Conservation (phyloP, 1,140 invertebrate species). For the Colletes latitarsis region DNA sequence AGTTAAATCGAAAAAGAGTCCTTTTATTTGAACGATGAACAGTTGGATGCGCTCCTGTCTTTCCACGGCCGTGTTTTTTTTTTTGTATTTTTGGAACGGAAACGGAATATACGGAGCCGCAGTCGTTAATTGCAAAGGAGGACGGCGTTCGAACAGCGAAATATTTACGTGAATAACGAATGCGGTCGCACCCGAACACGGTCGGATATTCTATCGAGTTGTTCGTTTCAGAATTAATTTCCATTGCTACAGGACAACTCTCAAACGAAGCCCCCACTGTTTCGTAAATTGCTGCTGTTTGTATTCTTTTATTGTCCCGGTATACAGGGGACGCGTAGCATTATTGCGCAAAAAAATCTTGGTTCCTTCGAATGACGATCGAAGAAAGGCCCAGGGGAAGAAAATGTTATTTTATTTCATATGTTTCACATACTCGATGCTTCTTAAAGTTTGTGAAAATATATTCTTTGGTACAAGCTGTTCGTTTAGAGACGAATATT, state of each 20-base stretch:
- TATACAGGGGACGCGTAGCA: neutral
- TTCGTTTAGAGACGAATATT: too few relatives aligned
- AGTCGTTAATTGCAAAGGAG: slow-evolving; percentile 28
- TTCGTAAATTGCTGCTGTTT: slow-evolving; percentile 6
- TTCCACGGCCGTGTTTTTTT: too few relatives aligned
- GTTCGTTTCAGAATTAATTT: slow-evolving; percentile 47
- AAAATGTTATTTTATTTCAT: too few relatives aligned
- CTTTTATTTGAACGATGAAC: too few relatives aligned
- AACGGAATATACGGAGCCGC: neutral
- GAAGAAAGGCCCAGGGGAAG: too few relatives aligned
- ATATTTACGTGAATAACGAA: slow-evolving; percentile 32
- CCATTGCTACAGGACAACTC: slow-evolving; percentile 39
- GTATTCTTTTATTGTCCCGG: neutral
- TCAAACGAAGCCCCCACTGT: slow-evolving; percentile 18
- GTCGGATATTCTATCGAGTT: slow-evolving; percentile 26
- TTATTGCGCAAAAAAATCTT: neutral
- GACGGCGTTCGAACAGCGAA: slow-evolving; percentile 19
- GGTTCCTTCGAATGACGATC: neutral
- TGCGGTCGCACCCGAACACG: neutral
- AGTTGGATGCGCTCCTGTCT: too few relatives aligned
- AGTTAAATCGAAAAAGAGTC: too few relatives aligned
- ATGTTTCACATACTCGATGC: neutral
- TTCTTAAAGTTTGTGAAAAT: neutral
- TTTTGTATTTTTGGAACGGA: too few relatives aligned
- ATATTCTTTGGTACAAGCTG: too few relatives aligned